Conservation (phyloP, 2,888 invertebrate genomes). For the Tachystola acroxantha region DNA sequence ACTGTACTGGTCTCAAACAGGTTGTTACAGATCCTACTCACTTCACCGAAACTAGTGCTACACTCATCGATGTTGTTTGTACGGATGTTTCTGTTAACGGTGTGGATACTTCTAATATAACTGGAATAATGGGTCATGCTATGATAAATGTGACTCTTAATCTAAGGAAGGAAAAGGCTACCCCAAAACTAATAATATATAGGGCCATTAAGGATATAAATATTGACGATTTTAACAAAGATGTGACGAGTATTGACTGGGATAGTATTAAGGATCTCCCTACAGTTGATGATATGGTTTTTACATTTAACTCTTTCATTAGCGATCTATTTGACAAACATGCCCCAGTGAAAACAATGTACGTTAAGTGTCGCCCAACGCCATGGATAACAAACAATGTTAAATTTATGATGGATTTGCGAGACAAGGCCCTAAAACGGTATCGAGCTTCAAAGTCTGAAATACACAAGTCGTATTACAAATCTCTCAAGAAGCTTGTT, state of each 20-base stretch:
- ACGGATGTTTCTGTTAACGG: background rate
- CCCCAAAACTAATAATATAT: no score
- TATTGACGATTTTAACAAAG: no score
- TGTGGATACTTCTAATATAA: background rate
- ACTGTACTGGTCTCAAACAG: no score
- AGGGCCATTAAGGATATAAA: no score
- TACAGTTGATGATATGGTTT: background rate
- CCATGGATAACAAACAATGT: constrained; percentile 17
- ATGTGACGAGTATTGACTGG: no score
- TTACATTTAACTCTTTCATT: background rate
- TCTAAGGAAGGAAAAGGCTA: no score
- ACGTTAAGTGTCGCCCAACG: constrained; percentile 5
- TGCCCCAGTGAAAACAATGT: constrained; percentile 9
- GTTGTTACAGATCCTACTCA: no score
- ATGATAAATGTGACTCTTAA: no score
- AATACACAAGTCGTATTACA: constrained; percentile 9
- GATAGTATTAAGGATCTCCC: background rate
- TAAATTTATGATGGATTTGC: constrained; percentile 15
- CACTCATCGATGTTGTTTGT: no score
- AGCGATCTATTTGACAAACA: constrained; percentile 11
- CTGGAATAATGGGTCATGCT: background rate
- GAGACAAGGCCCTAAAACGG: no score
- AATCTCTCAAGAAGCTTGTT: constrained; percentile 12
- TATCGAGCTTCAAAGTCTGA: constrained; percentile 6
- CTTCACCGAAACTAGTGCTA: no score